These are phyloP conservation scores for Pelochelys cantorii DNA, from an alignment of 2,797 vertebrate species.

Conservation along the genomic window DNA sequence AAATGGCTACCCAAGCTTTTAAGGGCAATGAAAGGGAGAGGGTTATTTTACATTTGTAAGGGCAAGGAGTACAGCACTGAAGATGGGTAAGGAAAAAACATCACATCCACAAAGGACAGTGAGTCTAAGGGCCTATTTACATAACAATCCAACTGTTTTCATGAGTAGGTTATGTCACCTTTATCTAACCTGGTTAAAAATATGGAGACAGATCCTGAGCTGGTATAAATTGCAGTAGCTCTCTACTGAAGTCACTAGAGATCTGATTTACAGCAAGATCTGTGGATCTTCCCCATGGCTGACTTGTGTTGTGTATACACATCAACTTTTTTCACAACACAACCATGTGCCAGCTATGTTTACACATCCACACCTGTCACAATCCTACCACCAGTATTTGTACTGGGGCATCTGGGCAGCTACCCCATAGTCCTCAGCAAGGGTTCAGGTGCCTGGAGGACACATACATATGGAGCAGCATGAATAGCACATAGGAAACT, in stretches of 20 bases:
- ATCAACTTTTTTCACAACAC: neutral
- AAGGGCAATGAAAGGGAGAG: constrained; percentile 37
- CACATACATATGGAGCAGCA: neutral
- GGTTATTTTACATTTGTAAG: neutral
- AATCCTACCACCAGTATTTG: neutral
- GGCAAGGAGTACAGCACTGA: neutral
- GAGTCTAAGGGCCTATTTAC: neutral
- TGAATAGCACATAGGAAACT: neutral
- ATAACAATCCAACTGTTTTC: neutral
- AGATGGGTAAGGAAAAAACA: neutral
- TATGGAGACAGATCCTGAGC: neutral
- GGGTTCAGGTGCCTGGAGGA: neutral
- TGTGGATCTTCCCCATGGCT: neutral
- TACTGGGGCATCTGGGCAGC: neutral
- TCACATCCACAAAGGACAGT: neutral
- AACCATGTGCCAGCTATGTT: neutral
- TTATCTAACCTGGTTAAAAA: neutral
- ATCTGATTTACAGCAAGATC: neutral
- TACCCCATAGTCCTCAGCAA: neutral
- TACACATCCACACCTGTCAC: neutral
- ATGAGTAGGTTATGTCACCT: neutral
- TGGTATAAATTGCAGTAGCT: neutral
- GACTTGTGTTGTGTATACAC: neutral
- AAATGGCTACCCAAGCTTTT: constrained; percentile 64
- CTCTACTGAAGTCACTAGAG: neutral